Base-by-base conservation (phyloP, 1,140 invertebrate genomes). In the Conus betulinus region DNA sequence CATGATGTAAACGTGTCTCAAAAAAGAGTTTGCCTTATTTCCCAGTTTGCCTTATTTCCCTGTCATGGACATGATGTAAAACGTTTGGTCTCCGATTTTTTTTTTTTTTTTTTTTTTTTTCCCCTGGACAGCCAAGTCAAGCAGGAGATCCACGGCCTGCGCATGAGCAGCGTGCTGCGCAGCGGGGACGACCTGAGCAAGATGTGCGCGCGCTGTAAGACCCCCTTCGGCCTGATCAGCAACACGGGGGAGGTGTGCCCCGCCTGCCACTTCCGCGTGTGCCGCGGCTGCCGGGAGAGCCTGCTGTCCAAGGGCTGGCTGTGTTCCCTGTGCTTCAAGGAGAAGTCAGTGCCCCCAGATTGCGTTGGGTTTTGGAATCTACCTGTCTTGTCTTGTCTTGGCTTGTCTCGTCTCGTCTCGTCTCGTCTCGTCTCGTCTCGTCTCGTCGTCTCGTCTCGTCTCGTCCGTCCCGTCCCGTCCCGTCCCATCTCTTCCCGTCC, bases 181-280 rank as follows among this genome's bases (percentile, higher is more conserved):
- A 89, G 88, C 60, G 92, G 91, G 17, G 92, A 92, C 84, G 90
- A 92, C 88, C 84, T 90, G n/a, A 89, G 89, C 39, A 93, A 92
- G 79, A 91, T 93, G 11, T 93, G 93, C 87, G 91, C 90, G 3
- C 90, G 93, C 17, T 93, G 93, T 89, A 89, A 91, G 67, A 63
- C 79, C 39, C 85, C 89, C 13, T 90, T 93, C 5, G 93, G 93
- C 7, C 88, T 91, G 63, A 86, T 93, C 71, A 91, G 91, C 76
- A 93, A 93, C 89, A 92, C 89, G 25, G 93, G 93, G 52, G 93
- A 93, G 6, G 60, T 91, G 23, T 93, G 93, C 88, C 90, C 89
- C 3, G 90, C 90, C 52, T 93, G 93, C 87, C 86, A 87, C 23
- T 93, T 91, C 67, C 83, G 90, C 51, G 91, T 93, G 20, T 93